These are phyloP conservation scores for Melanotaenia nigrans DNA, from an alignment of 2,797 vertebrate genomes.

Conservation along the genomic window DNA sequence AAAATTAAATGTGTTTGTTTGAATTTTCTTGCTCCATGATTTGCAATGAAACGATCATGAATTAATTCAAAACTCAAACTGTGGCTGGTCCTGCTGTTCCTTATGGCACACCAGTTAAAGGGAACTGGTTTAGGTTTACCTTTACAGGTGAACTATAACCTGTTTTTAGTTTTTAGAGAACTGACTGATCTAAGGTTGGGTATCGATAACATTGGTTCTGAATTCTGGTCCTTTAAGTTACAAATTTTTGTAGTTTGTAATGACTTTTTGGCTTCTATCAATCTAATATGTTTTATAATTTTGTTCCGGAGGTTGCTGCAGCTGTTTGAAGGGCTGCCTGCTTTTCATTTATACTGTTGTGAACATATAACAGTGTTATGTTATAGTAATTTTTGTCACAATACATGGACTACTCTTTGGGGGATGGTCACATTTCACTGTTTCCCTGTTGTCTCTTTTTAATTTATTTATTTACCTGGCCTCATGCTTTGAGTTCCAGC, in stretches of 20 bases:
- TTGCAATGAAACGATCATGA: constrained; percentile 32
- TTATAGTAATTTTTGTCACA: background rate
- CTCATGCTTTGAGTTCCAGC: background rate
- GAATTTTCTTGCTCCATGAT: constrained; percentile 42
- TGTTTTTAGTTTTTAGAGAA: constrained; percentile 11
- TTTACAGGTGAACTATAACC: constrained; percentile 8
- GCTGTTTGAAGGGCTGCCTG: background rate
- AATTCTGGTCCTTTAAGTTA: constrained; percentile 8
- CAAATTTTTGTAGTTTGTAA: no score
- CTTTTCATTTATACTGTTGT: background rate
- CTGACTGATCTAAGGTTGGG: constrained; percentile 51
- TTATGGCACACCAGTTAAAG: constrained; percentile 89
- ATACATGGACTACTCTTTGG: background rate
- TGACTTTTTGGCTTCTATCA: background rate
- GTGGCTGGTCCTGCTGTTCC: constrained; percentile 95
- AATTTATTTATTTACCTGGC: no score
- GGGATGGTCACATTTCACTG: background rate
- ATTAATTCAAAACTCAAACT: constrained; percentile 73
- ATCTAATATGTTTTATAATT: background rate
- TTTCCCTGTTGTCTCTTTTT: background rate
- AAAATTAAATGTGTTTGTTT: constrained; percentile 69
- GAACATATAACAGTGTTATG: background rate
- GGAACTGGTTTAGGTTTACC: constrained; percentile 29
- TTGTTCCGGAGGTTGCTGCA: no score
- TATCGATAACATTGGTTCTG: constrained; percentile 27